Conservation (phyloP, 2,888 invertebrate genomes). For the Xestobium rufovillosum region DNA sequence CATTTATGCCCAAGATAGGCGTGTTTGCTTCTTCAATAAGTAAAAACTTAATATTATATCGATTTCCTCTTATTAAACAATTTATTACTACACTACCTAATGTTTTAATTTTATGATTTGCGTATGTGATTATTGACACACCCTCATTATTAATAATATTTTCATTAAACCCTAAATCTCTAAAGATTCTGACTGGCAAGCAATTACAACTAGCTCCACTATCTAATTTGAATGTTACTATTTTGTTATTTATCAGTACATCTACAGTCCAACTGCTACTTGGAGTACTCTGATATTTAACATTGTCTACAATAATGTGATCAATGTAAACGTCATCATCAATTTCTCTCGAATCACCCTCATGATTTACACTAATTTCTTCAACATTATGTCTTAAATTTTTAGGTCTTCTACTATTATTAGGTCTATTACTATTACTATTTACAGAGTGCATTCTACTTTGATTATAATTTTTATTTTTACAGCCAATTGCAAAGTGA, state of each 20-base stretch:
- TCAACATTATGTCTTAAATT: not conserved
- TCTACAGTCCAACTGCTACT: constrained; percentile 13
- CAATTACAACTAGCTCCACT: constrained; percentile 20
- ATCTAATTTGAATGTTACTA: constrained; percentile 13
- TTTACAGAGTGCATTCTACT: no score
- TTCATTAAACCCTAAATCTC: constrained; percentile 9
- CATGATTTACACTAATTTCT: constrained; percentile 4
- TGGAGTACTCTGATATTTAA: no score
- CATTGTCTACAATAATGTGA: no score
- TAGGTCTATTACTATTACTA: not conserved
- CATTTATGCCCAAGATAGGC: constrained; percentile 15
- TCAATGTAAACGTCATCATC: no score
- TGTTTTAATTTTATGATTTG: constrained; percentile 17
- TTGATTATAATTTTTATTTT: constrained; percentile 9
- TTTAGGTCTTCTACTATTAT: not conserved
- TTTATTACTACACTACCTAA: constrained; percentile 11
- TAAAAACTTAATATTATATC: constrained; percentile 16
- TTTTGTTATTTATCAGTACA: constrained; percentile 12
- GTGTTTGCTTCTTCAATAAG: constrained; percentile 9
- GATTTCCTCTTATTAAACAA: constrained; percentile 13
- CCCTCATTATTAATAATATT: constrained; percentile 5
- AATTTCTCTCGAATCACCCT: no score
- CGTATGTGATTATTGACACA: constrained; percentile 13
- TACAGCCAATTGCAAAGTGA: constrained; percentile 19
- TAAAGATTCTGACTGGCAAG: constrained; percentile 11